Evolutionary conservation across 2,113 vertebrate species (phyloP), one percentile per base, ranked within the genome.

Genomic region (Podilymbus podiceps): DNA sequence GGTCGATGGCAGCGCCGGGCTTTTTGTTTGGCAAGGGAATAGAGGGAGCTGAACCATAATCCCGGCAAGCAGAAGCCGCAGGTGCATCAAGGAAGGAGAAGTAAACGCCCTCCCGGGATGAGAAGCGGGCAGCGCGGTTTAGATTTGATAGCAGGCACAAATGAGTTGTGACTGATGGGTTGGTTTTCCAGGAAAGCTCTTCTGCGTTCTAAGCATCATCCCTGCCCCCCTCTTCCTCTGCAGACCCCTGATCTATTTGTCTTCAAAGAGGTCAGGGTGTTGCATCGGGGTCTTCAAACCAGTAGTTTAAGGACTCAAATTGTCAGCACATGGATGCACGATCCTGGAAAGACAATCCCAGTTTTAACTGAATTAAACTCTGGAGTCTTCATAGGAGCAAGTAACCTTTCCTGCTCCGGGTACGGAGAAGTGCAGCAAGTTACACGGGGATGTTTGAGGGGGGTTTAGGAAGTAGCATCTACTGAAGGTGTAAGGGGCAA

Each of bases 1-100:
- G 35, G 42, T 38, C 2, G 3, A 7, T 16, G 74, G 49, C 23
- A 56, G 31, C 1, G 0, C 46, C 7, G 22, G 40, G 47, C n/a
- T 66, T 42, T 35, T 17, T 12, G 9, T 66, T 53, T 66, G 38
- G 50, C 44, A 18, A 49, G 21, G 56, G 42, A 63, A 71, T 3
- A 55, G 73, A 8, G 11, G 8, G 75, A 64, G 58, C 44, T 55
- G 64, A 40, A 14, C 23, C n/a, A 28, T 23, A 12, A 55, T 23
- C 82, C 52, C n/a, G 9, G 71, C 33, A 33, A 59, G 9, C 24
- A 53, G 44, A n/a, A 93, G 52, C 56, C 50, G 21, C 15, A 4
- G 15, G 31, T 15, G 10, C 24, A 16, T 20, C 33, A 27, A 25
- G 71, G 64, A 60, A 28, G 7, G 49, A 33, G 77, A 30, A 40